Percentiles rank a stretch among this genome's conserved stretches.
These are phyloP conservation scores for Pseudoips prasinana DNA, from an alignment of 2,888 invertebrate species.

Conservation along the genomic window DNA sequence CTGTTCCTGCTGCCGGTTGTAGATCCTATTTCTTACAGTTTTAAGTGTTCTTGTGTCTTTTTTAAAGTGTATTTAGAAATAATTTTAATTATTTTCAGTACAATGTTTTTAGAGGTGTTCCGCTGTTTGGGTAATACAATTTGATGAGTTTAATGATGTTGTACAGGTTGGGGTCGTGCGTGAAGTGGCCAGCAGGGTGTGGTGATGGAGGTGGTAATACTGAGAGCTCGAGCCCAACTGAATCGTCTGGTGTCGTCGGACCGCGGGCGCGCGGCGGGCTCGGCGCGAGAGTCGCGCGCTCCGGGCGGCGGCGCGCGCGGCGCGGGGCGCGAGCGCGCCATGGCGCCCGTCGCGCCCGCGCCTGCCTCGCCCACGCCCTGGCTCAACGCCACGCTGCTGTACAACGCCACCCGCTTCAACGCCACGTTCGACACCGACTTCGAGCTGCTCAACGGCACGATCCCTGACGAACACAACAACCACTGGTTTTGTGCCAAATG, in stretches of 20 bases:
- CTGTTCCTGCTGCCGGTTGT: too few relatives aligned
- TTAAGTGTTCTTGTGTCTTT: too few relatives aligned
- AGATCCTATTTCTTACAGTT: too few relatives aligned
- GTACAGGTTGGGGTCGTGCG: constrained; percentile 46
- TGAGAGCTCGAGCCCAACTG: constrained; percentile 82
- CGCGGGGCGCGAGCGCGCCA: constrained; percentile 58
- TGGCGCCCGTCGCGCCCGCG: constrained; percentile 74
- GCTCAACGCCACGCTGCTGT: constrained; percentile 80
- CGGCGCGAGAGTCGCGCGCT: constrained; percentile 41
- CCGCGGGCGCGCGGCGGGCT: constrained; percentile 48
- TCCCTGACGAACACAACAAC: constrained; percentile 69
- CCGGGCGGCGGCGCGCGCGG: constrained; percentile 43
- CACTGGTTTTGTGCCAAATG: constrained; percentile 87
- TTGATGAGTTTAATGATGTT: too few relatives aligned
- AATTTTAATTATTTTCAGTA: too few relatives aligned
- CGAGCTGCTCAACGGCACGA: constrained; percentile 71
- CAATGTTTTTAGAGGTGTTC: too few relatives aligned
- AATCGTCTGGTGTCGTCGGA: constrained; percentile 81
- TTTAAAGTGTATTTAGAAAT: too few relatives aligned
- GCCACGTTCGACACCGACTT: constrained; percentile 77
- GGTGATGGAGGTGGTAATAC: constrained; percentile 84
- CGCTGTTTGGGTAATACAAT: too few relatives aligned
- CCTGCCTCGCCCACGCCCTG: constrained; percentile 73
- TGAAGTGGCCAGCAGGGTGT: constrained; percentile 57
- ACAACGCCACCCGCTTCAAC: constrained; percentile 78